Conservation (phyloP, 2,113 vertebrate species). For the Colaptes auratus region DNA sequence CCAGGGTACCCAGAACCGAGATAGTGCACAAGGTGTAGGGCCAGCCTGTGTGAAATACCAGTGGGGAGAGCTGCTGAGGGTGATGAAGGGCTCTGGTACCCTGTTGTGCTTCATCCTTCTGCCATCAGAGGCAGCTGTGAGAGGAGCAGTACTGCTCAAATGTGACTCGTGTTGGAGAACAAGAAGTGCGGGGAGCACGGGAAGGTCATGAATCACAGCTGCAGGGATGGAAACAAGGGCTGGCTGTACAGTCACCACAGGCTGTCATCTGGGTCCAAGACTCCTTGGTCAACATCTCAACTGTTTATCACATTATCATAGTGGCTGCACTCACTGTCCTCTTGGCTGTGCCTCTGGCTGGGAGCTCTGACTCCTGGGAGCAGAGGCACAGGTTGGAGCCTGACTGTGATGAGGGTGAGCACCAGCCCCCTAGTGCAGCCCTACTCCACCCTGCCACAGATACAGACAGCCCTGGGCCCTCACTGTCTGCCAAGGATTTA, state of each 20-base stretch:
- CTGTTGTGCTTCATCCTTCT: not conserved
- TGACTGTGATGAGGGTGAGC: conserved; percentile 21
- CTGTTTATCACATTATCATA: accelerated
- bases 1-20: not conserved
- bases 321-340: not conserved
- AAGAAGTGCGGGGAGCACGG: not conserved
- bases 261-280: not conserved
- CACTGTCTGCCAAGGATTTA: not conserved
- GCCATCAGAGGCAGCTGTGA: not conserved
- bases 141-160: not conserved
- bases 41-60: not conserved
- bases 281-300: not conserved
- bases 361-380: not conserved
- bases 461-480: conserved; percentile 13
- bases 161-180: not conserved
- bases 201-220: not conserved
- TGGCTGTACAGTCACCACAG: not conserved
- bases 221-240: not conserved
- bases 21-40: not conserved
- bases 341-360: not conserved
- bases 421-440: not conserved
- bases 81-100: not conserved
- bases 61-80: not conserved
- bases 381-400: conserved; percentile 25
- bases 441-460: not conserved